Evolutionary conservation across 2,113 vertebrate genomes (phyloP).

Genomic region (Prochilodus magdalenae): DNA sequence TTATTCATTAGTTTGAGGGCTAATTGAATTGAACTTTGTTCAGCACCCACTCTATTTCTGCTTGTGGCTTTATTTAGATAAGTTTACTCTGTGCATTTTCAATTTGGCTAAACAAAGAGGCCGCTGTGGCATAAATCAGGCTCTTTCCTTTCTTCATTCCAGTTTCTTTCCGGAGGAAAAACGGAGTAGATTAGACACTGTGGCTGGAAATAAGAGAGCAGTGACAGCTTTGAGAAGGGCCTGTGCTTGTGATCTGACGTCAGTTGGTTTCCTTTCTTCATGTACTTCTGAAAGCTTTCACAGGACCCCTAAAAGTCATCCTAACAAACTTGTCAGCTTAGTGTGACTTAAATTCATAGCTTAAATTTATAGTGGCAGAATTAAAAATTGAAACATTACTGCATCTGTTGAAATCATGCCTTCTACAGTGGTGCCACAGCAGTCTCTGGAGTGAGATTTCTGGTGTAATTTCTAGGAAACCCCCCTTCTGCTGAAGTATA

Average conservation of each 20-base stretch:
- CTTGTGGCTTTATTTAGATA: slow-evolving; percentile 1
- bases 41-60: background rate
- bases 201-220: slow-evolving; percentile 34
- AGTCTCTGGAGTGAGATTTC: too few relatives aligned
- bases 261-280: slow-evolving; percentile 1
- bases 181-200: slow-evolving; percentile 67
- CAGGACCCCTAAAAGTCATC: background rate
- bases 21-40: slow-evolving; percentile 13
- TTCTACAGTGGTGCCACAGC: too few relatives aligned
- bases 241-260: background rate
- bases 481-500: too few relatives aligned
- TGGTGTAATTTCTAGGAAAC: too few relatives aligned
- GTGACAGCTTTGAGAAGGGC: slow-evolving; percentile 44
- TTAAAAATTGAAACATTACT: too few relatives aligned
- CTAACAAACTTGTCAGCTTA: background rate
- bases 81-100: slow-evolving; percentile 40
- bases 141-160: slow-evolving; percentile 40
- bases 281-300: slow-evolving; percentile 2
- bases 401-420: too few relatives aligned
- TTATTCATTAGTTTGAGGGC: slow-evolving; percentile 5
- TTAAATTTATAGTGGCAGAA: background rate
- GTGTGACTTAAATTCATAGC: background rate
- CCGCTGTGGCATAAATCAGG: slow-evolving; percentile 36
- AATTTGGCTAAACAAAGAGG: slow-evolving; percentile 41
- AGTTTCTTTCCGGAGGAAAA: slow-evolving; percentile 65